Percentiles rank a stretch among this genome's conserved stretches.
Conservation (phyloP, 2,888 invertebrate species). For the Ennomos fuscantarius region DNA sequence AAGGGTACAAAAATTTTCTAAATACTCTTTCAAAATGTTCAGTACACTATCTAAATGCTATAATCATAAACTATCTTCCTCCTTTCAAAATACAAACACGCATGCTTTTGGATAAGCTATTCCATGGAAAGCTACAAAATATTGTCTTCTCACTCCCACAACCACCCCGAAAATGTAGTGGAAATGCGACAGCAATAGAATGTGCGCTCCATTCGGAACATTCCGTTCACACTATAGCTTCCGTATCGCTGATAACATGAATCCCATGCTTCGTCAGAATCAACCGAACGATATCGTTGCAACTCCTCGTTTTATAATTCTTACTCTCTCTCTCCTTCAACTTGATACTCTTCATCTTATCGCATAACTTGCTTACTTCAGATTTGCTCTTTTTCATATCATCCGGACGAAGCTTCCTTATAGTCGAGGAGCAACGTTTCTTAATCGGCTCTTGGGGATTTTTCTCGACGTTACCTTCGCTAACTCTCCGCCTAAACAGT, state of each 20-base stretch:
- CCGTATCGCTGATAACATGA: conserved; percentile 91
- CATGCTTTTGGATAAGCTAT: no score
- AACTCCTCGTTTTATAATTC: conserved; percentile 76
- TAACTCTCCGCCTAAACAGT: conserved; percentile 66
- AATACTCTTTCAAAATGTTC: no score
- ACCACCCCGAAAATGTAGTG: no score
- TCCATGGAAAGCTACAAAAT: no score
- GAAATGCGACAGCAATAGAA: no score
- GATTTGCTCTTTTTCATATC: conserved; percentile 78
- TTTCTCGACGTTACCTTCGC: conserved; percentile 69
- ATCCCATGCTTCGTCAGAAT: conserved; percentile 92
- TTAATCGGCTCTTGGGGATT: conserved; percentile 53
- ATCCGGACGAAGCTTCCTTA: conserved; percentile 69
- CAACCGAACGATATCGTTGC: conserved; percentile 88
- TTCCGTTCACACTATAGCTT: conserved; percentile 86
- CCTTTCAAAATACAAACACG: background rate
- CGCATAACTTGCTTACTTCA: conserved; percentile 81
- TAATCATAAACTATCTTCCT: background rate
- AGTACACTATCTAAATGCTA: background rate
- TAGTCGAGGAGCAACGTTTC: conserved; percentile 74
- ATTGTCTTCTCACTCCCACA: no score
- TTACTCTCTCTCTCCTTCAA: conserved; percentile 65
- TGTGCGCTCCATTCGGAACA: no score
- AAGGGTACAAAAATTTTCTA: no score
- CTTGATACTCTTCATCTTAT: conserved; percentile 76